A percentile compares a stretch with the other conserved stretches of the same genome.
Conservation (phyloP, 2,113 vertebrate species). For the Ochotona princeps region DNA sequence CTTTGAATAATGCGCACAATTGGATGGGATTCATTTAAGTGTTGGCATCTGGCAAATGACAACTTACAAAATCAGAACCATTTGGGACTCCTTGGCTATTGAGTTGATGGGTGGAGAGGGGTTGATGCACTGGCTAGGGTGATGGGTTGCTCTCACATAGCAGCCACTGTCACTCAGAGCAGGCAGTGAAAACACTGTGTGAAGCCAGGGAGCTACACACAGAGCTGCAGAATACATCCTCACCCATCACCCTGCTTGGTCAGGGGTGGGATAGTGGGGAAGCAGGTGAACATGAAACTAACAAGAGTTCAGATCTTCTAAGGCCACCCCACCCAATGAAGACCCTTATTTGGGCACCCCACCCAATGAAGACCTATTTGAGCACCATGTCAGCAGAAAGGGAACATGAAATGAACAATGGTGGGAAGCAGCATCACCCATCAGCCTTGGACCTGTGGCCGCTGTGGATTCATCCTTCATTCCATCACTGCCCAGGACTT, state of each 20-base stretch:
- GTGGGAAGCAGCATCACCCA: not conserved
- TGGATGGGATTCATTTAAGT: not conserved
- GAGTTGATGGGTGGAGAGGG: not conserved
- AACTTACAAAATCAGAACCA: not conserved
- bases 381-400: not conserved
- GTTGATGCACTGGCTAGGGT: not conserved
- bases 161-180: not conserved
- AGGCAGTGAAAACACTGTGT: not conserved
- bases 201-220: not conserved
- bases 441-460: not conserved
- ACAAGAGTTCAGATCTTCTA: not conserved
- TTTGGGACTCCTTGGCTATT: not conserved
- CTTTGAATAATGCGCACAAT: not conserved
- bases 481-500: not conserved
- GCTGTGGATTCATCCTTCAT: not conserved
- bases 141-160: too few relatives aligned
- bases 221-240: not conserved
- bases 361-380: not conserved
- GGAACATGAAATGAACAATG: too few relatives aligned
- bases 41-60: not conserved
- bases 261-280: not conserved
- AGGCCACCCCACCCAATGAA: not conserved
- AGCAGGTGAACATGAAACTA: not conserved
- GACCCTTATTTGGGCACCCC: too few relatives aligned
- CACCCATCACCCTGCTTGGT: too few relatives aligned